Evolutionary conservation across 2,113 vertebrate genomes (phyloP).

Genomic region (Xiphorhynchus elegans): DNA sequence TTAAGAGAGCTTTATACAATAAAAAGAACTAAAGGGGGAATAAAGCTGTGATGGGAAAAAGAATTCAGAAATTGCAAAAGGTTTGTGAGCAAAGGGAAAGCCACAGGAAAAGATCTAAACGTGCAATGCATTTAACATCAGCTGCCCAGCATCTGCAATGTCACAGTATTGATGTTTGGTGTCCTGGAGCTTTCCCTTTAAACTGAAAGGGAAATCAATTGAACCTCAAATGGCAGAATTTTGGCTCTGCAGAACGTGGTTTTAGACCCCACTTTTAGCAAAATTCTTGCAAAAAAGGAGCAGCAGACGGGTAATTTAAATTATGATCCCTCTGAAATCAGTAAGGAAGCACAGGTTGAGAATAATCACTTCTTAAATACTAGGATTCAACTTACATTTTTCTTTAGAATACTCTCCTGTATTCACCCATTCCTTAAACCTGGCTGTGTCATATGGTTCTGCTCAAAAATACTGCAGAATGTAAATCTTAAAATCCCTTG

Average conservation of each 20-base stretch:
- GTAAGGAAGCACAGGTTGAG: not conserved
- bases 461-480: not conserved
- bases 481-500: not conserved
- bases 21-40: not conserved
- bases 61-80: conserved; percentile 17
- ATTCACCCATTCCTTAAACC: not conserved
- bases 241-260: not conserved
- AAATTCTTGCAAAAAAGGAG: conserved; percentile 6
- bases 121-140: conserved; percentile 36
- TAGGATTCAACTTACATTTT: not conserved
- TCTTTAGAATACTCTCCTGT: not conserved
- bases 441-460: not conserved
- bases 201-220: conserved; percentile 44
- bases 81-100: not conserved
- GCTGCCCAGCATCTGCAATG: conserved; percentile 42
- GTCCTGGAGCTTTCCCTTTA: conserved; percentile 44
- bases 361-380: not conserved
- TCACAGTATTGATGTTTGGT: conserved; percentile 57
- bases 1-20: not conserved
- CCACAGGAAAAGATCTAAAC: conserved; percentile 19
- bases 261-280: not conserved
- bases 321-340: not conserved
- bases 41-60: not conserved
- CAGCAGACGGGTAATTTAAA: not conserved
- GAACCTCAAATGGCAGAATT: conserved; percentile 21